Percentiles rank a stretch among this genome's conserved stretches.
Conservation (phyloP, 2,797 vertebrate genomes). For the Xenentodon cancila region DNA sequence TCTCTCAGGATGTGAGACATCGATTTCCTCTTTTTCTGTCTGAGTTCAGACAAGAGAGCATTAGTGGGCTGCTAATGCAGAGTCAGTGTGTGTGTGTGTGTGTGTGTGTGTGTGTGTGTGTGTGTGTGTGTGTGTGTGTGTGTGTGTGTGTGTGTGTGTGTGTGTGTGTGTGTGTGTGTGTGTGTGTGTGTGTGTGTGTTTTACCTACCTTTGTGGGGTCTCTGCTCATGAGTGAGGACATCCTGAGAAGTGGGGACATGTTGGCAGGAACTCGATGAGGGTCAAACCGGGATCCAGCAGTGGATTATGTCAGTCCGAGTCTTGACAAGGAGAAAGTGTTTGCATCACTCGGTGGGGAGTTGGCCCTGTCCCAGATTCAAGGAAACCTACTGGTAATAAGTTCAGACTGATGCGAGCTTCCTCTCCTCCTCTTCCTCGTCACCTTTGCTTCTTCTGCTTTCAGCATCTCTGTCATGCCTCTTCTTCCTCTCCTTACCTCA, state of each 20-base stretch:
- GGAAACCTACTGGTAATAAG: conserved; percentile 71
- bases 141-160: too few relatives aligned
- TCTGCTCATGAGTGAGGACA: background rate
- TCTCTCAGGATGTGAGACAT: conserved; percentile 28
- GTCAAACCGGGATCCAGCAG: too few relatives aligned
- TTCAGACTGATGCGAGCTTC: conserved; percentile 56
- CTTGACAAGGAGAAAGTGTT: background rate
- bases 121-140: too few relatives aligned
- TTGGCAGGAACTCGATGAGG: background rate
- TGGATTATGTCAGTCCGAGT: background rate
- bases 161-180: too few relatives aligned
- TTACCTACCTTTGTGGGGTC: rapidly evolving
- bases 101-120: too few relatives aligned
- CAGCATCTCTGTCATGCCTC: too few relatives aligned
- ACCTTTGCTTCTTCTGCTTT: too few relatives aligned
- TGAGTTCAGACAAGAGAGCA: conserved; percentile 47
- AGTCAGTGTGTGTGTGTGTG: conserved; percentile 10
- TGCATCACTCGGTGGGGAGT: too few relatives aligned
- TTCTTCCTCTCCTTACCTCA: too few relatives aligned
- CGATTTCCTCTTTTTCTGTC: conserved; percentile 40
- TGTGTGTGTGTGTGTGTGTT: too few relatives aligned
- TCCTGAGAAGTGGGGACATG: background rate
- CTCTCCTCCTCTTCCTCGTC: too few relatives aligned
- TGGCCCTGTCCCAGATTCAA: conserved; percentile 73
- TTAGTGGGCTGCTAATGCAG: conserved; percentile 15